phyloP scores from a whole-genome alignment of 2,113 vertebrate species.

The Megaceryle maxima region DNA sequence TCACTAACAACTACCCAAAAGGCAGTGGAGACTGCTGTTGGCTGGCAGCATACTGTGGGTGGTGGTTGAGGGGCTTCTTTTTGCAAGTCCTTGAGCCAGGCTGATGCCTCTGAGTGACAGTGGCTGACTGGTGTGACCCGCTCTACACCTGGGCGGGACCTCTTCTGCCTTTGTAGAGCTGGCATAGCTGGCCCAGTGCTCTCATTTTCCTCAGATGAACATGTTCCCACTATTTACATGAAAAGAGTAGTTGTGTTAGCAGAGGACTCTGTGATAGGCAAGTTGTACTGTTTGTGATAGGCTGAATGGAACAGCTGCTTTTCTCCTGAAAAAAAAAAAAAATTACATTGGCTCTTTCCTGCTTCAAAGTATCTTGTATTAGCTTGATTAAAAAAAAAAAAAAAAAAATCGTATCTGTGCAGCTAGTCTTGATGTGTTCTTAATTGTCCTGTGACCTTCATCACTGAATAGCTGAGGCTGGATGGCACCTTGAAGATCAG shows the following conservation, averaged over 20 bases:
- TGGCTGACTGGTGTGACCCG: not conserved
- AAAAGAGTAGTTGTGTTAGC: not conserved
- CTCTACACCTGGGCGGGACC: not conserved
- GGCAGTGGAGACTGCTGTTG: not conserved
- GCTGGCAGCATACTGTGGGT: not conserved
- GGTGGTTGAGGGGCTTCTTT: not conserved
- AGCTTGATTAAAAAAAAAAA: not conserved
- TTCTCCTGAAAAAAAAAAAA: not conserved
- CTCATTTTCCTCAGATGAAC: not conserved
- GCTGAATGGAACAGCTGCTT: not conserved
- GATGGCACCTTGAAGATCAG: not conserved
- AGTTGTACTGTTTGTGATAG: not conserved
- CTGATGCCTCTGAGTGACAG: not conserved
- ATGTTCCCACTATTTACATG: not conserved
- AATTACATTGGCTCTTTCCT: not conserved
- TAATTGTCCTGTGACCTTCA: not conserved
- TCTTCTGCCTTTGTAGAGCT: not conserved
- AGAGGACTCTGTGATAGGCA: not conserved
- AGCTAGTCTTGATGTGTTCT: not conserved
- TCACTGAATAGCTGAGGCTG: not conserved
- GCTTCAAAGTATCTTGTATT: not conserved
- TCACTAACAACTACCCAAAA: not conserved
- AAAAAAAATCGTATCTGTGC: not conserved
- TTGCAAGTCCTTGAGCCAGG: not conserved
- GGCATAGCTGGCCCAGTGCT: not conserved